These are phyloP conservation scores for Anguilla obscura DNA, from an alignment of 2,797 vertebrate genomes.

Conservation along the genomic window DNA sequence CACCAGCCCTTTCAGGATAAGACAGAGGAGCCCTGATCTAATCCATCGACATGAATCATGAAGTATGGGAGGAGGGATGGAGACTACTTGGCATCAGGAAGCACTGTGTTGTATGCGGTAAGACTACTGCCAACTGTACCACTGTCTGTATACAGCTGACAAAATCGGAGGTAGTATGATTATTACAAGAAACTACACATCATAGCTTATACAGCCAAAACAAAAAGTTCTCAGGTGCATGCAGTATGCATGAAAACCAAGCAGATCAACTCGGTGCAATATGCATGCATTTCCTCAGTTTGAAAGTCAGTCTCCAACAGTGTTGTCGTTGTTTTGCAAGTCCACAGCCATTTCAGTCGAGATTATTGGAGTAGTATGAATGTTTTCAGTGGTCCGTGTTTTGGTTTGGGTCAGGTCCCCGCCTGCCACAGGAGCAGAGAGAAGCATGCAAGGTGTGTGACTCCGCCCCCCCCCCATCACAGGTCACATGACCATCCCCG, in stretches of 20 bases:
- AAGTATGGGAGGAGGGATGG: not conserved
- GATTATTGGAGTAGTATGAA: not conserved
- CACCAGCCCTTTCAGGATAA: too few species aligned
- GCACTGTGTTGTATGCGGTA: not conserved
- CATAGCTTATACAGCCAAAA: not conserved
- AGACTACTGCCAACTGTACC: not conserved
- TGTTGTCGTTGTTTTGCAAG: not conserved
- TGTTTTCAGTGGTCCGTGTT: not conserved
- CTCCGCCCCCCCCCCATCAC: too few species aligned
- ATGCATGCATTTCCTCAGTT: not conserved
- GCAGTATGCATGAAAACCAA: not conserved
- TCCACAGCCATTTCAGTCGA: not conserved
- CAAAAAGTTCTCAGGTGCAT: not conserved
- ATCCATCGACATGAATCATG: not conserved
- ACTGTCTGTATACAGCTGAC: constrained; percentile 2
- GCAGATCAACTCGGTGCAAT: not conserved
- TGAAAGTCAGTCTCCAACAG: not conserved
- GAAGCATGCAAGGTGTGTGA: not conserved
- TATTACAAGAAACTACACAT: not conserved
- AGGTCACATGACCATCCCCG: not conserved
- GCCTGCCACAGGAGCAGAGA: not conserved
- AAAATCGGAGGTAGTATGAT: constrained; percentile 8
- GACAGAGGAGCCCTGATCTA: too few species aligned
- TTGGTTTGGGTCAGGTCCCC: not conserved
- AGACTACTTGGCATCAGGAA: not conserved